phyloP scores from a whole-genome alignment of 2,888 invertebrate species.

The Spodoptera littoralis region DNA sequence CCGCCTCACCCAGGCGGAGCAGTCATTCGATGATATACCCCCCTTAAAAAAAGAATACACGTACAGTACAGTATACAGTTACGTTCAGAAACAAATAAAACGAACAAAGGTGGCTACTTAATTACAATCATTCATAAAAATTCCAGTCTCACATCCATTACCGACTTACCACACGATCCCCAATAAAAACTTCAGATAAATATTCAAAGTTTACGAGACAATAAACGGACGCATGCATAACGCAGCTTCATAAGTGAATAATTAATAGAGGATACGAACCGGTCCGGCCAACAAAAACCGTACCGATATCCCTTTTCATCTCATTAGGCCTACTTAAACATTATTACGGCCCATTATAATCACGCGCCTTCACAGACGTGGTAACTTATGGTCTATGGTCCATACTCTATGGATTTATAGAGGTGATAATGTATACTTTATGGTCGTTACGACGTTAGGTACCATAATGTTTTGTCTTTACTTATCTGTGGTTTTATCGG shows the following conservation, averaged over 20 bases:
- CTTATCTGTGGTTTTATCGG: constrained; percentile 18
- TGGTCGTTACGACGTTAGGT: constrained; percentile 33
- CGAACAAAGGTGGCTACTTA: too few species aligned
- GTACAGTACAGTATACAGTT: too few species aligned
- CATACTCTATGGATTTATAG: constrained; percentile 44
- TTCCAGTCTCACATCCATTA: constrained; percentile 3
- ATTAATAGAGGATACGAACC: constrained; percentile 64
- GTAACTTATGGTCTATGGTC: constrained; percentile 45
- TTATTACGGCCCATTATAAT: constrained; percentile 80
- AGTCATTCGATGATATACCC: too few species aligned
- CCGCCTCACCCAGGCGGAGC: too few species aligned
- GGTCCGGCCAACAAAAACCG: constrained; percentile 64
- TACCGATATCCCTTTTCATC: constrained; percentile 61
- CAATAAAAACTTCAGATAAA: constrained; percentile 36
- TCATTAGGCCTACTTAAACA: constrained; percentile 82
- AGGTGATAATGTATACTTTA: constrained; percentile 53
- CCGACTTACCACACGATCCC: constrained; percentile 4
- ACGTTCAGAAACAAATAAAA: too few species aligned
- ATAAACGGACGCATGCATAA: constrained; percentile 34
- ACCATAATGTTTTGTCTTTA: constrained; percentile 37
- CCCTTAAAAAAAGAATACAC: too few species aligned
- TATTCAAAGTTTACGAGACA: constrained; percentile 32
- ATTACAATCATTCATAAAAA: not conserved
- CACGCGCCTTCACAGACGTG: constrained; percentile 60
- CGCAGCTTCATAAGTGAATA: constrained; percentile 53